phyloP scores from a whole-genome alignment of 2,113 vertebrate genomes.

The Pollimyrus isidori region DNA sequence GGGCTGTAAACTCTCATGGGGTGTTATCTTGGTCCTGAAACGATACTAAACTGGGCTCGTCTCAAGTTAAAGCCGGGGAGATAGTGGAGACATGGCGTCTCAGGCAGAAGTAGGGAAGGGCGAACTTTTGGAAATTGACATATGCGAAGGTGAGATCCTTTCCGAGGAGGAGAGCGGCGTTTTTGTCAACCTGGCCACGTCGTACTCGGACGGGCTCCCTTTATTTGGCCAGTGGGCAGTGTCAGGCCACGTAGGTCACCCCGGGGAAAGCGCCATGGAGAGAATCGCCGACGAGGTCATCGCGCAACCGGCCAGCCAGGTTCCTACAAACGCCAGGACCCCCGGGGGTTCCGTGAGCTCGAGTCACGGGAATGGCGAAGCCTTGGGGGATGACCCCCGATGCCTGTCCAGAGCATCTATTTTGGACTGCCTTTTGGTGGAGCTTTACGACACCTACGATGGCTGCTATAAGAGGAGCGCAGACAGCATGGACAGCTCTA shows the following conservation, averaged over 20 bases:
- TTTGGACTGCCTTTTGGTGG: constrained; percentile 82
- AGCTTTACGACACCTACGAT: constrained; percentile 77
- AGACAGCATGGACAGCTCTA: constrained; percentile 81
- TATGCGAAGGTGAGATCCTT: constrained; percentile 44
- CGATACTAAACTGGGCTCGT: not conserved
- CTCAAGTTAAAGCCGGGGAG: not conserved
- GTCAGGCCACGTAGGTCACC: not conserved
- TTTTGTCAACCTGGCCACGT: constrained; percentile 37
- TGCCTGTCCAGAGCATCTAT: constrained; percentile 60
- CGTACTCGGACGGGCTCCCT: constrained; percentile 37
- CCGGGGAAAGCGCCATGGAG: not conserved
- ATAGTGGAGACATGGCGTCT: constrained; percentile 43
- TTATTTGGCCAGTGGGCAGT: constrained; percentile 49
- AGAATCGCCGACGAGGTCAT: not conserved
- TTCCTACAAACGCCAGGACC: not conserved
- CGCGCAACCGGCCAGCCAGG: not conserved
- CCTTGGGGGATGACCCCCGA: constrained; percentile 16
- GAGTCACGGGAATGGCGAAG: constrained; percentile 27
- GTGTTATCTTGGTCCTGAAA: not conserved
- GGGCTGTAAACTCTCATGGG: not conserved
- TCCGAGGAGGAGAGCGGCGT: constrained; percentile 53
- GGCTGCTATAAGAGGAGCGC: constrained; percentile 43
- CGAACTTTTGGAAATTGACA: constrained; percentile 61
- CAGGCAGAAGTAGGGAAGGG: constrained; percentile 24
- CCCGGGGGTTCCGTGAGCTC: not conserved